phyloP scores from a whole-genome alignment of 2,113 vertebrate species.

The Ellobius talpinus region DNA sequence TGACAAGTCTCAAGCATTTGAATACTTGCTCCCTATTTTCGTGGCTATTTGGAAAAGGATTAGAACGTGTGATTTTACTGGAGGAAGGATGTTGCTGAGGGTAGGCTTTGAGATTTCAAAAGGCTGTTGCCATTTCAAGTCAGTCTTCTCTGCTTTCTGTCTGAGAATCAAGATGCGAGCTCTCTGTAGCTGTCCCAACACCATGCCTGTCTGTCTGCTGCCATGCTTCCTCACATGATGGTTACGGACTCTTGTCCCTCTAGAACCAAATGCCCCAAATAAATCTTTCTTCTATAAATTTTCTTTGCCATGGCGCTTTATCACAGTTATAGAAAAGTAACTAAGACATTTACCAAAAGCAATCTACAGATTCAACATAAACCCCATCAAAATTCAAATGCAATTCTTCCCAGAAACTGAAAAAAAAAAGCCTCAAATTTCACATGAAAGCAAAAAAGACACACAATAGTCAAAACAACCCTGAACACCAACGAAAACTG shows the following conservation, averaged over 20 bases:
- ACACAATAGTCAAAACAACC: neutral
- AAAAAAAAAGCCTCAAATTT: neutral
- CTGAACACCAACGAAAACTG: neutral
- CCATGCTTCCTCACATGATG: neutral
- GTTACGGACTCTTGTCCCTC: neutral
- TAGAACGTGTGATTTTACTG: neutral
- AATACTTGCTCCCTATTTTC: neutral
- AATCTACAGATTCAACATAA: neutral
- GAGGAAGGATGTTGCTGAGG: neutral
- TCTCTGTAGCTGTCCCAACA: neutral
- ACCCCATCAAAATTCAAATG: neutral
- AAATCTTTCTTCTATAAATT: neutral
- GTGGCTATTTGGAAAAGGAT: neutral
- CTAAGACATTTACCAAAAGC: neutral
- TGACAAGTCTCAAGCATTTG: neutral
- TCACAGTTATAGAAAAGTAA: neutral
- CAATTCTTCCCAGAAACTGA: neutral
- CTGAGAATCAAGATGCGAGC: neutral
- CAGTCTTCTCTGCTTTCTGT: neutral
- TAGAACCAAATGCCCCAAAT: neutral
- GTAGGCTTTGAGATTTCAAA: neutral
- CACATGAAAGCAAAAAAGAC: neutral
- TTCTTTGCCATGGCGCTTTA: neutral
- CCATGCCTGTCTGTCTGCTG: neutral
- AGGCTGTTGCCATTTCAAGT: neutral